Conservation (phyloP, 2,797 vertebrate species). For the Jordanella pulchra region DNA sequence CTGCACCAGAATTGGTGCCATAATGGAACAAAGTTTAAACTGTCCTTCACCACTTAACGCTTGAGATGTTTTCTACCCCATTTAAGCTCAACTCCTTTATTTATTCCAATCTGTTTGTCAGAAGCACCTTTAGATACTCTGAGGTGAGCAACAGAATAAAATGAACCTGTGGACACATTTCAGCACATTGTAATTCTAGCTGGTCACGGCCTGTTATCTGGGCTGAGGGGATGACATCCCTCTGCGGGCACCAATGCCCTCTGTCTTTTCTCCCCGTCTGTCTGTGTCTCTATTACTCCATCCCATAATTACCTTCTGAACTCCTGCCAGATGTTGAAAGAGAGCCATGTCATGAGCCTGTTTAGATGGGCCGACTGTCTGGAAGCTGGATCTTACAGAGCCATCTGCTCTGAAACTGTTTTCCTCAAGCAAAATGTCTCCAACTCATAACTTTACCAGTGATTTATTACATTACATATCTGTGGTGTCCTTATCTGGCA, state of each 20-base stretch:
- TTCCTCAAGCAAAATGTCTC: slow-evolving; percentile 32
- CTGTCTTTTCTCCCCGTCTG: slow-evolving; percentile 45
- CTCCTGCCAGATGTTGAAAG: slow-evolving; percentile 75
- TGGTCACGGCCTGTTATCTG: slow-evolving; percentile 63
- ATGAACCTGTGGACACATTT: slow-evolving; percentile 53
- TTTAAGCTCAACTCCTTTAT: not conserved
- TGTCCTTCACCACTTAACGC: not conserved
- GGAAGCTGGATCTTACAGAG: slow-evolving; percentile 32
- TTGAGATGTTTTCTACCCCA: not conserved
- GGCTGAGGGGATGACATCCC: slow-evolving; percentile 60
- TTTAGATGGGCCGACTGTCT: slow-evolving; percentile 52
- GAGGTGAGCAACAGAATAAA: slow-evolving; percentile 37
- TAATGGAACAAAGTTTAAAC: not conserved
- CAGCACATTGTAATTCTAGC: slow-evolving; percentile 62
- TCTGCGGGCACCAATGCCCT: slow-evolving; percentile 39
- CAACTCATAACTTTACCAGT: slow-evolving; percentile 13
- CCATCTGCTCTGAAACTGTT: slow-evolving; percentile 40
- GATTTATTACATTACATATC: slow-evolving; percentile 43
- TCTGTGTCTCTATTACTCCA: slow-evolving; percentile 57
- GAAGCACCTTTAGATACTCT: not conserved
- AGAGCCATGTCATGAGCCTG: slow-evolving; percentile 67
- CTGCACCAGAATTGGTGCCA: not conserved
- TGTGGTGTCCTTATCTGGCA: slow-evolving; percentile 43
- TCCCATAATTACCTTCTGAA: slow-evolving; percentile 74
- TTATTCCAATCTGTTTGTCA: not conserved